These are phyloP conservation scores for Molossus alvarezi DNA, from an alignment of 2,797 vertebrate genomes.

Conservation along the genomic window DNA sequence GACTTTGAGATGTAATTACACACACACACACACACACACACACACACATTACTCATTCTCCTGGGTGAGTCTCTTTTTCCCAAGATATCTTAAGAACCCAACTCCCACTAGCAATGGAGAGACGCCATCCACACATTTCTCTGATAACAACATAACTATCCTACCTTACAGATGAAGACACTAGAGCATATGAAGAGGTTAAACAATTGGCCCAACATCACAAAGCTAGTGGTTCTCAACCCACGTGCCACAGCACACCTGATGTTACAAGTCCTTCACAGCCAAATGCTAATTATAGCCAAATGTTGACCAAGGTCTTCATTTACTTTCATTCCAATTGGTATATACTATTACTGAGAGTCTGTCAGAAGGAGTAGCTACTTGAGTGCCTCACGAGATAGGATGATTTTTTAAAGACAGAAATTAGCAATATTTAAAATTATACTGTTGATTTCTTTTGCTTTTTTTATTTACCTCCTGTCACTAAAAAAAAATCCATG, in stretches of 20 bases:
- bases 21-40: too few relatives aligned
- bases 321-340: background rate
- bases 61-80: too few relatives aligned
- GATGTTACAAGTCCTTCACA: background rate
- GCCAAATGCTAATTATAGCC: background rate
- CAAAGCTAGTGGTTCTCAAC: background rate
- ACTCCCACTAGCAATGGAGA: too few relatives aligned
- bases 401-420: background rate
- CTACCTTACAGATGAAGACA: background rate
- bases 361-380: background rate
- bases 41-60: too few relatives aligned
- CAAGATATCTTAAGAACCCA: too few relatives aligned
- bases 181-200: background rate
- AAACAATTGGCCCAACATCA: background rate
- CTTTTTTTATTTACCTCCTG: background rate
- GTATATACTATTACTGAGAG: background rate
- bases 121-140: too few relatives aligned
- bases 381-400: background rate
- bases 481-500: background rate
- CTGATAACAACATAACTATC: too few relatives aligned
- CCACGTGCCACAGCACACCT: fast-evolving
- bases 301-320: background rate
- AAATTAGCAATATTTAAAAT: background rate
- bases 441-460: background rate
- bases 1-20: too few relatives aligned